Conservation (phyloP, 1,140 invertebrate species). For the Penaeus vannamei region DNA sequence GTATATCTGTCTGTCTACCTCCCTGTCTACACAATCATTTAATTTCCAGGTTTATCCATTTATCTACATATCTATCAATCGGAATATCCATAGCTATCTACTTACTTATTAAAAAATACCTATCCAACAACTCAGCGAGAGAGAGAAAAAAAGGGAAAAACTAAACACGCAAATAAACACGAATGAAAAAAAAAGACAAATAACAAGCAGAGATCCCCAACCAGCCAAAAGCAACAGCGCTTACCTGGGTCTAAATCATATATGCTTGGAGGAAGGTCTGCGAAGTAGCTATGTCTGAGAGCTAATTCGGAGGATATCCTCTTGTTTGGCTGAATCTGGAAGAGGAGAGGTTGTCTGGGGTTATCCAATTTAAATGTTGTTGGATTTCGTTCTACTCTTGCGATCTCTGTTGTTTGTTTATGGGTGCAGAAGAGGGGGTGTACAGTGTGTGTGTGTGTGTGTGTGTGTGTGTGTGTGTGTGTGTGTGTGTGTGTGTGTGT, state of each 20-base stretch:
- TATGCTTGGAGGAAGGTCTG: constrained; percentile 88
- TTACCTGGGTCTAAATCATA: constrained; percentile 92
- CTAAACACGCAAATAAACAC: constrained; percentile 16
- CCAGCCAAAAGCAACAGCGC: constrained; percentile 67
- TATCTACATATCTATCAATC: too few relatives aligned
- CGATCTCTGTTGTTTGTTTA: background rate
- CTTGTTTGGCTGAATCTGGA: constrained; percentile 62
- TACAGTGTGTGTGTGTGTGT: too few relatives aligned
- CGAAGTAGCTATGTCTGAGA: constrained; percentile 91
- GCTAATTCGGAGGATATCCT: constrained; percentile 90
- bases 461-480: too few relatives aligned
- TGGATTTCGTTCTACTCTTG: constrained; percentile 23
- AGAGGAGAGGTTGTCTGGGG: constrained; percentile 12
- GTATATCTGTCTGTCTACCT: too few relatives aligned
- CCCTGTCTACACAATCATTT: too few relatives aligned
- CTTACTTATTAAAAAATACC: too few relatives aligned
- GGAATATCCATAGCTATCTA: too few relatives aligned
- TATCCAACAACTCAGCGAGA: background rate
- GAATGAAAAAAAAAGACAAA: background rate
- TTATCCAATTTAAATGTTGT: constrained; percentile 52
- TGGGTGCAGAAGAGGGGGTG: too few relatives aligned
- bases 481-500: too few relatives aligned
- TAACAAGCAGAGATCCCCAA: constrained; percentile 34
- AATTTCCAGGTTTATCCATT: too few relatives aligned
- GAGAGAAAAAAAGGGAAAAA: background rate